These are phyloP conservation scores for Zaprionus davidi DNA, from an alignment of 1,140 invertebrate species.

Conservation along the genomic window DNA sequence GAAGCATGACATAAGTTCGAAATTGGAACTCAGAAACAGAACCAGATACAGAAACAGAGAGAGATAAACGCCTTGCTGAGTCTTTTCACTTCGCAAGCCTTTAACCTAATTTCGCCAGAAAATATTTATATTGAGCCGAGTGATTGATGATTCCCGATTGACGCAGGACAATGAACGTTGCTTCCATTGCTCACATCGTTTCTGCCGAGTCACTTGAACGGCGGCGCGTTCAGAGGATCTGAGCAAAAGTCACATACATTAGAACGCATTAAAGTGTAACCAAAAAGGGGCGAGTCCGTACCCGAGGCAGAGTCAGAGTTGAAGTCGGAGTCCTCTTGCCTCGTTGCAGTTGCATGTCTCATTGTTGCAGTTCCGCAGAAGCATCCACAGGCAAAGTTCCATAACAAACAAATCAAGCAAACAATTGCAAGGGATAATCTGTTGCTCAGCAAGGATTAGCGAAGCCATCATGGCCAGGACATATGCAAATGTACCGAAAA, in stretches of 20 bases:
- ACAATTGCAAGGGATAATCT: constrained; percentile 81
- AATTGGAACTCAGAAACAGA: constrained; percentile 50
- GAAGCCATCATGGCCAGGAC: constrained; percentile 37
- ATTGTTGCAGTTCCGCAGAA: constrained; percentile 54
- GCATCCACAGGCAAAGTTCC: constrained; percentile 25
- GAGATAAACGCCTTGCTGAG: neutral
- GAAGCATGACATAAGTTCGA: constrained; percentile 67
- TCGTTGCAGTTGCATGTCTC: constrained; percentile 40
- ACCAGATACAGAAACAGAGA: neutral
- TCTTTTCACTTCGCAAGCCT: constrained; percentile 51
- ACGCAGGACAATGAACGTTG: constrained; percentile 51
- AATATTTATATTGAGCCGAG: constrained; percentile 77
- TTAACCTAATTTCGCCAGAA: constrained; percentile 80
- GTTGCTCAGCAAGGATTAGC: constrained; percentile 79
- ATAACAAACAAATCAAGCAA: constrained; percentile 80
- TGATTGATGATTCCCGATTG: constrained; percentile 72
- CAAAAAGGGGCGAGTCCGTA: constrained; percentile 61
- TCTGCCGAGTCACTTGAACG: constrained; percentile 74
- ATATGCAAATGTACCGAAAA: constrained; percentile 73
- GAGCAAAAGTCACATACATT: constrained; percentile 82
- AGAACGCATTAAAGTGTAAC: constrained; percentile 83
- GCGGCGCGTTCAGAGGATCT: constrained; percentile 58
- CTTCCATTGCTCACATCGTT: neutral
- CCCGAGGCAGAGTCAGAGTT: constrained; percentile 19
- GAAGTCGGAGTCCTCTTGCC: constrained; percentile 12